Evolutionary conservation across 1,140 invertebrate species (phyloP).

Genomic region (Aphidius gifuensis): DNA sequence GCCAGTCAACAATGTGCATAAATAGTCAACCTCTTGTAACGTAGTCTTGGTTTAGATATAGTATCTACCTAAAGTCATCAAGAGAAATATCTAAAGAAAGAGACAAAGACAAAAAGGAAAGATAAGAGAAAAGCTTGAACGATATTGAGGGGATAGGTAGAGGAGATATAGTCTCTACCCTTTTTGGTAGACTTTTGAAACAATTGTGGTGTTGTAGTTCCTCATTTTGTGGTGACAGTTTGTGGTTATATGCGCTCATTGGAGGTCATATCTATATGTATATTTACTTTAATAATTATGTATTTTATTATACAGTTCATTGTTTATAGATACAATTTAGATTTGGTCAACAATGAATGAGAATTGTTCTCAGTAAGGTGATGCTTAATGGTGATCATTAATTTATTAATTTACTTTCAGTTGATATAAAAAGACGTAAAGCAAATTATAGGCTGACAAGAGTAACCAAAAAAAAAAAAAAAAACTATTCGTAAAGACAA

Average conservation of each 20-base stretch:
- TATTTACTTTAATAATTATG: not conserved
- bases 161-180: conserved; percentile 6
- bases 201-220: conserved; percentile 45
- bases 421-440: too few species aligned
- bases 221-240: conserved; percentile 45
- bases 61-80: conserved; percentile 26
- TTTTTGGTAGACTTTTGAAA: conserved; percentile 26
- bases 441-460: too few species aligned
- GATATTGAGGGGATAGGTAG: conserved; percentile 17
- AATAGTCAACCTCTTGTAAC: conserved; percentile 52
- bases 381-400: too few species aligned
- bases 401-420: too few species aligned
- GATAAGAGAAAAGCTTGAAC: not conserved
- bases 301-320: too few species aligned
- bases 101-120: conserved; percentile 9
- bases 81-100: conserved; percentile 11
- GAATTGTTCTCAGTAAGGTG: too few species aligned
- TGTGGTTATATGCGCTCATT: conserved; percentile 49
- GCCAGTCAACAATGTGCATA: conserved; percentile 57
- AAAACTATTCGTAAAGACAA: conserved; percentile 27
- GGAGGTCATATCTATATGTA: conserved; percentile 21
- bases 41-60: conserved; percentile 32
- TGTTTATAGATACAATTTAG: too few species aligned
- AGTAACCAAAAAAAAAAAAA: conserved; percentile 15
- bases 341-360: too few species aligned